phyloP scores from a whole-genome alignment of 2,113 vertebrate genomes.

The Campylomormyrus tamandua region DNA sequence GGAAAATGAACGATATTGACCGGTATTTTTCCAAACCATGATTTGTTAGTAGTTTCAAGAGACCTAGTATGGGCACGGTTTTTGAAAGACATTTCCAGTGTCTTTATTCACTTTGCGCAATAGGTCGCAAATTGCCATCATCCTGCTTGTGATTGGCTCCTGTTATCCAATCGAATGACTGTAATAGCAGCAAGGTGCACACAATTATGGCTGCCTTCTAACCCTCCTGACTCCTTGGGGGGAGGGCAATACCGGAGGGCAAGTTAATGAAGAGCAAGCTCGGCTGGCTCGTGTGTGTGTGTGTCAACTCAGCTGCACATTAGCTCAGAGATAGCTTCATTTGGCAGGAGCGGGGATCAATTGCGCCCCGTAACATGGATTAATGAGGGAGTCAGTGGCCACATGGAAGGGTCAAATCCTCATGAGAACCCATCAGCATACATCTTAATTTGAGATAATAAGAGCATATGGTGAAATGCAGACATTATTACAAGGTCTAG shows the following conservation, averaged over 20 bases:
- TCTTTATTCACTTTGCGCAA: neutral
- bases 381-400: constrained; percentile 34
- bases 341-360: constrained; percentile 45
- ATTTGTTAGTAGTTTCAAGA: neutral
- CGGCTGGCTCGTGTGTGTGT: constrained; percentile 19
- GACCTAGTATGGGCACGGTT: neutral
- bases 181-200: constrained; percentile 37
- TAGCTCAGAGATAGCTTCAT: constrained; percentile 39
- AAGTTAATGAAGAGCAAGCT: constrained; percentile 33
- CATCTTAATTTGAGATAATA: constrained; percentile 49
- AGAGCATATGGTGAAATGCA: constrained; percentile 22
- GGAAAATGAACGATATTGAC: neutral
- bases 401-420: constrained; percentile 46
- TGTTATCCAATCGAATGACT: constrained; percentile 39
- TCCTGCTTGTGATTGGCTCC: constrained; percentile 38
- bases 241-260: constrained; percentile 25
- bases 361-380: constrained; percentile 37
- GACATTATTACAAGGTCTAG: constrained; percentile 15
- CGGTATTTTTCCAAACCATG: neutral
- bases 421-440: constrained; percentile 21
- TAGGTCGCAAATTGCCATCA: constrained; percentile 27
- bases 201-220: constrained; percentile 25
- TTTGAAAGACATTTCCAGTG: neutral
- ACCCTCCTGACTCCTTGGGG: constrained; percentile 25
- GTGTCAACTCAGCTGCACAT: constrained; percentile 23